Percentiles rank a stretch among this genome's conserved stretches.
Conservation (phyloP, 2,888 invertebrate genomes). For the Eulithis prunata region DNA sequence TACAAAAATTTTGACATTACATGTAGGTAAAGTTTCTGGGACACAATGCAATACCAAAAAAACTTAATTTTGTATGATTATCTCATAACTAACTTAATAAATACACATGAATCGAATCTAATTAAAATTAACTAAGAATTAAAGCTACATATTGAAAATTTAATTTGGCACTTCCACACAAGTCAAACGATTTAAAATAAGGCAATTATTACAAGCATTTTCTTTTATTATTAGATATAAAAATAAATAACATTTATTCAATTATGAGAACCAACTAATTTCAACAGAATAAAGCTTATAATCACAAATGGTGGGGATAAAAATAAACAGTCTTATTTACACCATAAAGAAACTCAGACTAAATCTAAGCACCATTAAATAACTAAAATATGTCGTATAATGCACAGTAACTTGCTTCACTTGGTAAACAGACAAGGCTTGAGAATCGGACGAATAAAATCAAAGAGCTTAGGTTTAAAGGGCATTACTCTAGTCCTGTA, state of each 20-base stretch:
- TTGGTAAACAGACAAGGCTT: background rate
- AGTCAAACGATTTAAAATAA: slow-evolving; percentile 13
- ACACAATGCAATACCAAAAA: background rate
- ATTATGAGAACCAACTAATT: slow-evolving; percentile 2
- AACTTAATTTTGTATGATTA: background rate
- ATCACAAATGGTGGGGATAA: slow-evolving; percentile 20
- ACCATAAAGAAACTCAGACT: background rate
- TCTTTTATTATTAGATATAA: slow-evolving; percentile 4
- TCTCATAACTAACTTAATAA: background rate
- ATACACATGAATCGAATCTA: background rate
- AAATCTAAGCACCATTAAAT: background rate
- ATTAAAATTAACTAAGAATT: background rate
- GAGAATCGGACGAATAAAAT: background rate
- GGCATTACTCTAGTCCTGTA: too few species aligned
- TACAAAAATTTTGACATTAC: too few species aligned
- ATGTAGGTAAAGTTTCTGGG: background rate
- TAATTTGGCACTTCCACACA: slow-evolving; percentile 31
- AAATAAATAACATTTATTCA: slow-evolving; percentile 24
- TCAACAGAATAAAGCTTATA: slow-evolving; percentile 17
- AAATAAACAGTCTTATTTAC: slow-evolving; percentile 21
- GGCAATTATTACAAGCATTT: background rate
- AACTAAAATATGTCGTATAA: background rate
- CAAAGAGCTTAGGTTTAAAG: too few species aligned
- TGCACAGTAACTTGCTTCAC: slow-evolving; percentile 5
- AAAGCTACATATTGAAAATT: background rate